Conservation (phyloP, 2,888 invertebrate genomes). For the Harpalus rubripes region DNA sequence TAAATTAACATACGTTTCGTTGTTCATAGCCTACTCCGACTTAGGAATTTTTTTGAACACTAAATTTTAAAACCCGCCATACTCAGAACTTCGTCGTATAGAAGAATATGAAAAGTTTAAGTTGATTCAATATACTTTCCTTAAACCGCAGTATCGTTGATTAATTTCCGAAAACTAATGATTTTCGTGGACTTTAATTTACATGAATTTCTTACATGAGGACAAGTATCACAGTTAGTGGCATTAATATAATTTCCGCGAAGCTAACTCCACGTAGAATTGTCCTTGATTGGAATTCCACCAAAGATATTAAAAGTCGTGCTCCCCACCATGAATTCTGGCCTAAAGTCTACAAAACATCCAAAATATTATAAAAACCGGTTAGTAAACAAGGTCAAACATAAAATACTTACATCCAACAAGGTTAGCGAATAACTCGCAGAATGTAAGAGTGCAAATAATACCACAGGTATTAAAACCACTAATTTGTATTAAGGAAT, state of each 20-base stretch:
- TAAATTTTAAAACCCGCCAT: too few relatives aligned
- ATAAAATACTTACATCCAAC: slow-evolving; percentile 91
- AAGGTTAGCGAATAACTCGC: slow-evolving; percentile 94
- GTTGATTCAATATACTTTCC: too few relatives aligned
- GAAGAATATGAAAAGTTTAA: too few relatives aligned
- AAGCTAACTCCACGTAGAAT: slow-evolving; percentile 95
- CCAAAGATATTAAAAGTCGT: slow-evolving; percentile 90
- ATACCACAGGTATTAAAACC: slow-evolving; percentile 92
- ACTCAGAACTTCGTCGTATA: too few relatives aligned
- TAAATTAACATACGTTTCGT: too few relatives aligned
- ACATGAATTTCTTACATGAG: slow-evolving; percentile 85
- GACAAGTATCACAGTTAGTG: slow-evolving; percentile 88
- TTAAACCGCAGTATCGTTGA: too few relatives aligned
- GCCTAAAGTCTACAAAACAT: slow-evolving; percentile 87
- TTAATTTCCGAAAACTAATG: too few relatives aligned
- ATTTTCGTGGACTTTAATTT: background rate
- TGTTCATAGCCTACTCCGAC: too few relatives aligned
- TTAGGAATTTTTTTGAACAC: too few relatives aligned
- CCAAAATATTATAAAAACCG: slow-evolving; percentile 39
- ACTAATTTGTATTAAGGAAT: slow-evolving; percentile 81
- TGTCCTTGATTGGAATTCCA: slow-evolving; percentile 94
- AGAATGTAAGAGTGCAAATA: slow-evolving; percentile 95
- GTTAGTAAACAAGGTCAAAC: slow-evolving; percentile 69
- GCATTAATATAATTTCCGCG: slow-evolving; percentile 95
- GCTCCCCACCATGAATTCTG: slow-evolving; percentile 95